These are phyloP conservation scores for Benthosema pterotum DNA, from an alignment of 2,797 vertebrate species.

Conservation along the genomic window DNA sequence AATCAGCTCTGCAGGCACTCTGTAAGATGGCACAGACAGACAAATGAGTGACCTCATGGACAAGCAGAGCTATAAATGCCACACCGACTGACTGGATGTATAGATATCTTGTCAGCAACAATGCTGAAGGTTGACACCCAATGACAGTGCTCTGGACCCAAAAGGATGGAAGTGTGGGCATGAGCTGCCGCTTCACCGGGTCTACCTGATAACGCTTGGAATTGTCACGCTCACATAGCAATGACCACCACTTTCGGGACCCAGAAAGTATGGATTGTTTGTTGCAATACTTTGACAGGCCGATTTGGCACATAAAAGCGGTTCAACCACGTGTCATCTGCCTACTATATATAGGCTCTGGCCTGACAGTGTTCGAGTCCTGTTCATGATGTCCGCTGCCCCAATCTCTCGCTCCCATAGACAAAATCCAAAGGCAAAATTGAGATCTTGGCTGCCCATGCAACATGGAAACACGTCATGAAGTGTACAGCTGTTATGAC, in stretches of 20 bases:
- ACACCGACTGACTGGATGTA: not conserved
- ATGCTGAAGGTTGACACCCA: conserved; percentile 28
- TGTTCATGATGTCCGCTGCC: conserved; percentile 8
- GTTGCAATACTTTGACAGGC: no score
- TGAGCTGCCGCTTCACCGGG: not conserved
- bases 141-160: not conserved
- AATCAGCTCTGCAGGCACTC: conserved; percentile 16
- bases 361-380: conserved; percentile 23
- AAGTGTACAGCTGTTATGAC: not conserved
- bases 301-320: no score
- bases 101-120: conserved; percentile 30
- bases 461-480: not conserved
- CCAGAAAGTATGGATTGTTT: conserved; percentile 26
- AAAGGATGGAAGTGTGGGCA: conserved; percentile 1
- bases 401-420: no score
- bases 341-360: not conserved
- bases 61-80: conserved; percentile 15
- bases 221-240: conserved; percentile 33
- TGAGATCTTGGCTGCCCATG: not conserved
- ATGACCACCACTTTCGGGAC: conserved; percentile 19
- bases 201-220: conserved; percentile 26
- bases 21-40: conserved; percentile 21
- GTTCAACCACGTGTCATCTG: no score
- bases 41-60: conserved; percentile 47
- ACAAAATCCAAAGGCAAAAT: conserved; percentile 14